Base-by-base conservation (phyloP, 1,140 invertebrate genomes). In the Dendroctonus ponderosae region DNA sequence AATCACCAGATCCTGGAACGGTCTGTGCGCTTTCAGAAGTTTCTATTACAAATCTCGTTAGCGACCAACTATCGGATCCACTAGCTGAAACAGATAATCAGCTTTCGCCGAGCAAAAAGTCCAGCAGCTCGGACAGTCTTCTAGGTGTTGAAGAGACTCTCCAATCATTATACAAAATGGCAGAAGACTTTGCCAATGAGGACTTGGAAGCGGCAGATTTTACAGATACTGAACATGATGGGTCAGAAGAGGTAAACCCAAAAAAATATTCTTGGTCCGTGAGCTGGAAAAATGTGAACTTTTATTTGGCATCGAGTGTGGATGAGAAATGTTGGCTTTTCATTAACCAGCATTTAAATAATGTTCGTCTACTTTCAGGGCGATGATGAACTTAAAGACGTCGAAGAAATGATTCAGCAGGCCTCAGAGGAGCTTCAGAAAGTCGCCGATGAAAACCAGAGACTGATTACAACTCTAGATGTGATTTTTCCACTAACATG, bases 391-490 rank as follows among this genome's bases (percentile, higher is more conserved):
- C 26, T 67, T 6, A 61, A 67, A 68, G 71, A 73, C 51, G 71
- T 74, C 2, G 74, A 77, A 64, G 38, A 74, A 43, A 73, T 77
- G 67, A 75, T 78, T 7, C 61, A 73, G 38, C 57, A 72, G 68
- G 72, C 74, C 0, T 71, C 71, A 6, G 44, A 67, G 43, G 73
- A 76, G 54, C 39, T 78, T 6, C 67, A 69, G 44, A 53, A 75
- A 52, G 70, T 78, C 7, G 70, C 68, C 5, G 74, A 73, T 38
- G 72, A 75, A 53, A 73, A 71, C 39, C 62, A 70, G 48, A 58
- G 72, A 57, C 43, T 74, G 59, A 56, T 73, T 46, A 59, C 69
- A 44, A 69, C 62, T 38, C 40, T 74, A 8, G 68, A 70, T 3
- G 68, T 53, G 56, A 57, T 41, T 5, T 42, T 39, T 42, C 6